Evolutionary conservation across 2,888 invertebrate species (phyloP).

Genomic region (Parochlus steinenii): DNA sequence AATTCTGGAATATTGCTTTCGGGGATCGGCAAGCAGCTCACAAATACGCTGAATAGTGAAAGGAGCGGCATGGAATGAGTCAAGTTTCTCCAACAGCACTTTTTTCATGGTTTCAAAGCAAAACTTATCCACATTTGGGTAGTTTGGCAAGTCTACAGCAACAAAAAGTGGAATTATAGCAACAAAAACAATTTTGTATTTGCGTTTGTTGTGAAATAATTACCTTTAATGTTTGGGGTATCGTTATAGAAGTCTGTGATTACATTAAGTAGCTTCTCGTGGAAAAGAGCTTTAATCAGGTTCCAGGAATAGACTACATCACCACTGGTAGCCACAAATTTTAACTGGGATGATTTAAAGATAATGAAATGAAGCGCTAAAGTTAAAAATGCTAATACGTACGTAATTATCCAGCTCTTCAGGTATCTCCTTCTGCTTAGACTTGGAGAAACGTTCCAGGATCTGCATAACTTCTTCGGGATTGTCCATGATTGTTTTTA

Average conservation of each 20-base stretch:
- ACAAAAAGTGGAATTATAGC: constrained; percentile 14
- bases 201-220: neutral
- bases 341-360: neutral
- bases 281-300: constrained; percentile 70
- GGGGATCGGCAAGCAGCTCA: constrained; percentile 79
- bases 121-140: constrained; percentile 81
- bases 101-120: constrained; percentile 80
- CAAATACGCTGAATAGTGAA: constrained; percentile 93
- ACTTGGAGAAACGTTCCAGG: constrained; percentile 67
- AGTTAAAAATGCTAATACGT: too few species aligned
- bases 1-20: constrained; percentile 85
- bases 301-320: constrained; percentile 90
- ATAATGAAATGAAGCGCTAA: too few species aligned
- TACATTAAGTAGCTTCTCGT: constrained; percentile 70
- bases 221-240: constrained; percentile 39
- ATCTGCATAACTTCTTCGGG: constrained; percentile 71
- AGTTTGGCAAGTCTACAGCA: constrained; percentile 57
- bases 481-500: constrained; percentile 54
- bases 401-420: constrained; percentile 79
- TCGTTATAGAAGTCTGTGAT: constrained; percentile 78
- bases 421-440: constrained; percentile 63
- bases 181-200: neutral
- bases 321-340: constrained; percentile 80
- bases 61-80: constrained; percentile 76
- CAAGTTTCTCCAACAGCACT: constrained; percentile 61